Evolutionary conservation across 2,797 vertebrate genomes (phyloP), one percentile per base, ranked within the genome.

Genomic region (Coluber constrictor): DNA sequence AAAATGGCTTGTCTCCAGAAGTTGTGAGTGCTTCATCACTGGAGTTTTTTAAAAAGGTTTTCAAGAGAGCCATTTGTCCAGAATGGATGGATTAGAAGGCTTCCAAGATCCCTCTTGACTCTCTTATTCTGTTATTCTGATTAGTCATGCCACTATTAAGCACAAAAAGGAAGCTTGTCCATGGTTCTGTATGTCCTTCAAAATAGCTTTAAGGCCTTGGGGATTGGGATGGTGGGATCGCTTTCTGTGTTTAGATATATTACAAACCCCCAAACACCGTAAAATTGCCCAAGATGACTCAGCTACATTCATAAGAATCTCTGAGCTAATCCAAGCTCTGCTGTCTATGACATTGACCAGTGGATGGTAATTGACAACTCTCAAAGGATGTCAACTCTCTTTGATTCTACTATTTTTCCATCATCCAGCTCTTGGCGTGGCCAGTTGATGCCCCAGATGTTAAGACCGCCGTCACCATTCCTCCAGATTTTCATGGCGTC

Each of bases 401-500:
- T 89, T 93, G 0, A 20, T 86, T 86, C 57, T 27, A 87, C 91
- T 25, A 15, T 7, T 10, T 9, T 15, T 25, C 32, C 0, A 61
- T 87, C 0, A 61, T 89, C 51, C 91, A 98, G 99, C 98, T 99
- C 92, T 96, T 99, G 90, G 98, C 99, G 0, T 99, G 99, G 99
- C 98, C 98, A 0, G 97, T 97, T 37, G 98, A 98, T 27, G 97
- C 96, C 90, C 98, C 98, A 0, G 98, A 98, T 92, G 96, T 97
- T 0, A 86, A 98, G 47, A 98, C 96, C 0, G 25, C 98, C 3
- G 98, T 98, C 95, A 98, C 99, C 94, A 98, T 99, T 16, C 98
- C 99, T 3, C 99, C 99, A 0, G 99, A 99, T 96, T 99, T 99
- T 96, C 99, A 99, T 0, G 98, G 99, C 0, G 98, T 98, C 29